Percentiles rank a stretch among this genome's conserved stretches.
Conservation (phyloP, 2,113 vertebrate genomes). For the Meleagris gallopavo region DNA sequence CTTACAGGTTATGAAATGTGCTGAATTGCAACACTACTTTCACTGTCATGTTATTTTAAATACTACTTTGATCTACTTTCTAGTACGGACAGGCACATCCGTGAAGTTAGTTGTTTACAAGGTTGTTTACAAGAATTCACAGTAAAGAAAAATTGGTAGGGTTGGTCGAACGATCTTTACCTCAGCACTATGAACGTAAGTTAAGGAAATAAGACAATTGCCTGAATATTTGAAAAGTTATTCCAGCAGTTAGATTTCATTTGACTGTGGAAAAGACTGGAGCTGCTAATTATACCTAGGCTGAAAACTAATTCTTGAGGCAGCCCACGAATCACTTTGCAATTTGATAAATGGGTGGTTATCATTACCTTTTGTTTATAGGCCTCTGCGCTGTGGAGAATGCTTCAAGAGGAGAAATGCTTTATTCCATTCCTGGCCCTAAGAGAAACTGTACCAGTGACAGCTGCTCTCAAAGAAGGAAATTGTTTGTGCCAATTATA, state of each 20-base stretch:
- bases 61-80: background rate
- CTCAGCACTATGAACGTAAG: background rate
- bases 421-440: constrained; percentile 46
- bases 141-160: background rate
- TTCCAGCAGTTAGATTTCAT: constrained; percentile 25
- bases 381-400: background rate
- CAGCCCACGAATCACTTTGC: constrained; percentile 24
- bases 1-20: background rate
- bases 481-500: constrained; percentile 68
- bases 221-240: background rate
- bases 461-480: constrained; percentile 54
- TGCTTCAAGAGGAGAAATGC: constrained; percentile 10
- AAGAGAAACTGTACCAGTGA: constrained; percentile 34
- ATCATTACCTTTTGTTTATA: constrained; percentile 53
- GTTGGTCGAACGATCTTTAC: background rate
- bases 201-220: constrained; percentile 14
- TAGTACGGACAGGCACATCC: background rate
- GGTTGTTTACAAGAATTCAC: background rate
- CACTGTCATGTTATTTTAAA: background rate
- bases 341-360: constrained; percentile 22
- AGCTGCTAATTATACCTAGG: constrained; percentile 25
- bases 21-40: background rate
- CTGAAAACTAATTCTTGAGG: constrained; percentile 47
- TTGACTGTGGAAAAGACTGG: constrained; percentile 17
- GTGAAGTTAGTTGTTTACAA: background rate